Percentiles rank a stretch among this genome's conserved stretches.
Conservation (phyloP, 2,113 vertebrate genomes). For the Pan troglodytes region NHGRI_mPanTro3-v2.1_pri NC_072414.2:48692501-48693000, state of each 20-base stretch:
- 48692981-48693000: not conserved
- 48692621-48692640: no score
- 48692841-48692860: slow-evolving; percentile 37
- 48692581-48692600: not conserved
- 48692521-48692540: not conserved
- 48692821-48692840: slow-evolving; percentile 9
- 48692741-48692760: slow-evolving; percentile 99
- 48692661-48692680: slow-evolving; percentile 13
- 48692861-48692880: not conserved
- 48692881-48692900: not conserved
- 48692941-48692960: not conserved
- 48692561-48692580: not conserved
- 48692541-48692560: not conserved
- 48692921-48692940: slow-evolving; percentile 13
- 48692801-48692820: slow-evolving; percentile 93
- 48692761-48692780: slow-evolving; percentile 96
- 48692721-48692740: slow-evolving; percentile 99
- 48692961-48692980: not conserved
- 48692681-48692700: slow-evolving; percentile 7
- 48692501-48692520: not conserved
- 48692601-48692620: not conserved
- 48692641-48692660: not conserved
- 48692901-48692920: not conserved
- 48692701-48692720: slow-evolving; percentile 93
- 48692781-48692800: slow-evolving; percentile 98